phyloP scores from a whole-genome alignment of 2,797 vertebrate species.

The Eleutherodactylus coqui region DNA sequence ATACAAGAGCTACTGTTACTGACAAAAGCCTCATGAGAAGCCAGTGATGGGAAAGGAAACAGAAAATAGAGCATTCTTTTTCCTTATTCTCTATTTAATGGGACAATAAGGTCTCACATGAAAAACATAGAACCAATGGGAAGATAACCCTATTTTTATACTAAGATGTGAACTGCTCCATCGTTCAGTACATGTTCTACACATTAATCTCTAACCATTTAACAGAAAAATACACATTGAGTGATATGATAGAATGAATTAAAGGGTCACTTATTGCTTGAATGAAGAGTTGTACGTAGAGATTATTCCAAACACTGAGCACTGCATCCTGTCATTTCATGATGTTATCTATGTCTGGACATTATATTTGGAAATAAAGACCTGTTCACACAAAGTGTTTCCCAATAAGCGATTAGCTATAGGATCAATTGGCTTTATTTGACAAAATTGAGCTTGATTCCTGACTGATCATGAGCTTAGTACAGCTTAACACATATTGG shows the following conservation, averaged over 20 bases:
- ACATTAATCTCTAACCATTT: slow-evolving; percentile 11
- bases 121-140: slow-evolving; percentile 54
- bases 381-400: too few species aligned
- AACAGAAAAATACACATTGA: neutral
- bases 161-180: slow-evolving; percentile 29
- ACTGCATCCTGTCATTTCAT: too few species aligned
- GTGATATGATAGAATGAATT: neutral
- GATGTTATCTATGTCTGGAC: too few species aligned
- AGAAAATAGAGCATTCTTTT: slow-evolving; percentile 63
- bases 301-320: neutral
- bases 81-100: slow-evolving; percentile 63
- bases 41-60: slow-evolving; percentile 63
- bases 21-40: slow-evolving; percentile 61
- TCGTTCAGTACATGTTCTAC: slow-evolving; percentile 2
- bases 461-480: too few species aligned
- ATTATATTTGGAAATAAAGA: too few species aligned
- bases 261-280: neutral
- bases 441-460: too few species aligned
- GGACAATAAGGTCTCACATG: slow-evolving; percentile 61
- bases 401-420: too few species aligned
- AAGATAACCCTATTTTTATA: slow-evolving; percentile 45
- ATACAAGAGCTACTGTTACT: slow-evolving; percentile 64
- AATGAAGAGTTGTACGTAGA: neutral
- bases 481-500: too few species aligned
- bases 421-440: too few species aligned